Percentiles rank a stretch among this genome's conserved stretches.
These are phyloP conservation scores for Pharmacophagus antenor DNA, from an alignment of 2,888 invertebrate genomes.

Conservation along the genomic window DNA sequence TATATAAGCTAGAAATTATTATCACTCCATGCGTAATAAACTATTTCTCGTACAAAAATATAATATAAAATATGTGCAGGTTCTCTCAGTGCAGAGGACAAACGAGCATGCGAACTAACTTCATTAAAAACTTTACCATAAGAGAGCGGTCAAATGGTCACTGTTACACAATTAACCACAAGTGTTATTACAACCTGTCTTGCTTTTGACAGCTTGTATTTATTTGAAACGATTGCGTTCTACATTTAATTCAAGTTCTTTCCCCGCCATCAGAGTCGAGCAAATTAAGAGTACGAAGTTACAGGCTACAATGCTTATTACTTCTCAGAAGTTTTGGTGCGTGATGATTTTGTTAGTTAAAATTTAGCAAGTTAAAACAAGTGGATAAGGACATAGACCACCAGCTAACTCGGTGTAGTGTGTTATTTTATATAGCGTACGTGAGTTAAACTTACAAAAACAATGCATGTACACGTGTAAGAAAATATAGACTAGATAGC, in stretches of 20 bases:
- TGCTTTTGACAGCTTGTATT: conserved; percentile 7
- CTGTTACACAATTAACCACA: conserved; percentile 18
- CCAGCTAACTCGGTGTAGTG: conserved; percentile 46
- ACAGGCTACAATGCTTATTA: conserved; percentile 22
- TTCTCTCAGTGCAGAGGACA: not conserved
- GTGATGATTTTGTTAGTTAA: conserved; percentile 48
- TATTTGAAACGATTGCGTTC: conserved; percentile 20
- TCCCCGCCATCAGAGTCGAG: conserved; percentile 17
- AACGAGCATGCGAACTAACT: not conserved
- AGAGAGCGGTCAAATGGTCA: conserved; percentile 9
- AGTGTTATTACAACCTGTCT: conserved; percentile 22
- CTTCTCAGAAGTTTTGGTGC: conserved; percentile 42
- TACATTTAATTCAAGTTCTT: conserved; percentile 12
- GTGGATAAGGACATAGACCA: conserved; percentile 67
- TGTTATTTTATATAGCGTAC: conserved; percentile 52
- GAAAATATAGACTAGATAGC: not conserved
- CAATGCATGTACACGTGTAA: conserved; percentile 35
- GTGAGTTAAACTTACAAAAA: conserved; percentile 63
- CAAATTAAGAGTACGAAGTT: conserved; percentile 29
- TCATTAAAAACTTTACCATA: conserved; percentile 10
- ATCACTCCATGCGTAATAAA: too few species aligned
- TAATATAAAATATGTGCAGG: not conserved
- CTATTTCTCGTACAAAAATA: not conserved
- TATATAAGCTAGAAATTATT: too few species aligned
- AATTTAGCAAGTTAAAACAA: conserved; percentile 41